Evolutionary conservation across 2,113 vertebrate species (phyloP).

Genomic region (Hyla sarda): DNA sequence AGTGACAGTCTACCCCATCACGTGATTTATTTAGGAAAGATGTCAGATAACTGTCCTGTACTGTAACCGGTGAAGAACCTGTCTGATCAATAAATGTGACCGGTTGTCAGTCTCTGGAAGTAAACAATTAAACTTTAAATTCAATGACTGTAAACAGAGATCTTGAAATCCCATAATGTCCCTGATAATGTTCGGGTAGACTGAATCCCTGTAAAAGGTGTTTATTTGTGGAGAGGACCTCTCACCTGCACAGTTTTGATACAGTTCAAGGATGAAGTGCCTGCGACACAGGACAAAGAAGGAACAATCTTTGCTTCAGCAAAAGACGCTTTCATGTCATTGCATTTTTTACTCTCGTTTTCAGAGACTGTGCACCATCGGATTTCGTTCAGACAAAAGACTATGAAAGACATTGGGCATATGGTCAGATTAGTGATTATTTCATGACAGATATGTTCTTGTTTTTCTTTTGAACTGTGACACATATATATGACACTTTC

Average conservation of each 20-base stretch:
- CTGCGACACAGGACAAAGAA: conserved; percentile 73
- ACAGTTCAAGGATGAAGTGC: conserved; percentile 72
- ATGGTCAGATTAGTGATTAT: not conserved
- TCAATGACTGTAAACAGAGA: too few relatives aligned
- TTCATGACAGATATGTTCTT: not conserved
- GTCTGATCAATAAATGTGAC: too few relatives aligned
- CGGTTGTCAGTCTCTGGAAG: too few relatives aligned
- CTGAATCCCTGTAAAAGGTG: too few relatives aligned
- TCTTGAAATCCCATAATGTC: too few relatives aligned
- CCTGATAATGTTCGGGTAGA: too few relatives aligned
- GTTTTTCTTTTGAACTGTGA: not conserved
- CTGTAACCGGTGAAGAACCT: too few relatives aligned
- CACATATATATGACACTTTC: too few relatives aligned
- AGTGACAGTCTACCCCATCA: too few relatives aligned
- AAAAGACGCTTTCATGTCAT: conserved; percentile 82
- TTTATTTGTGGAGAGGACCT: not conserved
- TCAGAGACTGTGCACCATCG: conserved; percentile 87
- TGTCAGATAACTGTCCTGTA: too few relatives aligned
- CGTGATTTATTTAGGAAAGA: too few relatives aligned
- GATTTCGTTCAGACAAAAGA: conserved; percentile 68
- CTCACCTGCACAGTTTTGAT: conserved; percentile 81
- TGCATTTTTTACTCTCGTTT: conserved; percentile 81
- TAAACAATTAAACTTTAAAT: too few relatives aligned
- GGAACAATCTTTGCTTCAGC: conserved; percentile 76
- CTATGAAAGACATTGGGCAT: conserved; percentile 64